Base-by-base conservation (phyloP, 2,113 vertebrate genomes). In the Macroglossus sobrinus region DNA sequence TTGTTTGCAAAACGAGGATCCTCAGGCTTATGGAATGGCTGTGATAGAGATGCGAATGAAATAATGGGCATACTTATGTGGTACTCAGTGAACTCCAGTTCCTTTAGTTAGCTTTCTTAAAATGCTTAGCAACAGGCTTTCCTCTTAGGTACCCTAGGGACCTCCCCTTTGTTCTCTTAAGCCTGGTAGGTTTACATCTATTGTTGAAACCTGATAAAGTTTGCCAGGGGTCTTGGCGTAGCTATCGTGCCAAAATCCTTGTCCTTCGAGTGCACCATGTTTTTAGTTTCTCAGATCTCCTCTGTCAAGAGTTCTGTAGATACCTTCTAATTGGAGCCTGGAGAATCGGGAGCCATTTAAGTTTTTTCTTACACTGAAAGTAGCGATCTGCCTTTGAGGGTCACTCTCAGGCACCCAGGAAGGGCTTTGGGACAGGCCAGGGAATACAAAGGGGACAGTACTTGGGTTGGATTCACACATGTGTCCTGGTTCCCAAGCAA, bases 301-400 rank as follows among this genome's bases (percentile, higher is more conserved):
- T 96, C 76, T 22, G 50, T 95, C 91, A 98, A 95, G 98, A 89
- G 96, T 97, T 96, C 96, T 97, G 68, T 84, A 95, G 98, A 97
- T 98, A 98, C 97, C 97, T 96, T 98, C 98, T 99, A 98, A 98
- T 98, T 98, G 98, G 98, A 99, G 98, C 97, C 98, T 98, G 98
- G 98, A 99, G 99, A 98, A 98, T 98, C 93, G 96, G 95, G 98
- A 95, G 97, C 97, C 97, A 90, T 97, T 50, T 94, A 97, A 92
- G 82, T 84, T 95, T 76, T 98, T 97, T 96, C 97, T 98, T 97
- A 97, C 97, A 86, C 98, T 97, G 64, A 57, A 96, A 98, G 97
- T 98, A 98, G 98, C 98, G 98, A 76, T 89, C 94, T 91, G 95
- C 87, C 69, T 61, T 90, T 96, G 93, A 95, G 69, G 95, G 53